Conservation (phyloP, 2,797 vertebrate species). For the Synaphobranchus kaupii region DNA sequence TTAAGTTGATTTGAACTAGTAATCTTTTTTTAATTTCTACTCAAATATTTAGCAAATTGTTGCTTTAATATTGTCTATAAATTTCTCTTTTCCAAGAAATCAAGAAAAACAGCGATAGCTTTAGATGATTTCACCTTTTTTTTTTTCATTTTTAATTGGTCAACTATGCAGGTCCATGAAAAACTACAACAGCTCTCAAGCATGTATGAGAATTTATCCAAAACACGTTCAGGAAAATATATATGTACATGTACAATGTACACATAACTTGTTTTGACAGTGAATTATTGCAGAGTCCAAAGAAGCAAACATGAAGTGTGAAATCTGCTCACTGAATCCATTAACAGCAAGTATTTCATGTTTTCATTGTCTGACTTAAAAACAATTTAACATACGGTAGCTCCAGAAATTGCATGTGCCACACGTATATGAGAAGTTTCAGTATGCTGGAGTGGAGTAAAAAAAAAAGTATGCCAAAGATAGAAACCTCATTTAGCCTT, state of each 20-base stretch:
- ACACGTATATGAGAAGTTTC: not conserved
- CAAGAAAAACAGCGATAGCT: too few species aligned
- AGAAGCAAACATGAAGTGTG: not conserved
- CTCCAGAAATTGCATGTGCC: not conserved
- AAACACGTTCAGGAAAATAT: too few species aligned
- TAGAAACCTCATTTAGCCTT: slow-evolving; percentile 40
- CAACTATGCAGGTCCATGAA: not conserved
- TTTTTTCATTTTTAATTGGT: not conserved
- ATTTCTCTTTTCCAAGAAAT: not conserved
- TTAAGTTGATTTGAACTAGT: too few species aligned
- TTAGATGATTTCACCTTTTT: not conserved
- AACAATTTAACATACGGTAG: not conserved
- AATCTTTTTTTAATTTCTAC: too few species aligned
- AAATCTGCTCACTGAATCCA: not conserved
- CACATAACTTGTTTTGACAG: too few species aligned
- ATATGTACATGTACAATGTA: too few species aligned
- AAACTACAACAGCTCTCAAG: not conserved
- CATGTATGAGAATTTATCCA: too few species aligned
- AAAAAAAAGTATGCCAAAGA: slow-evolving; percentile 37
- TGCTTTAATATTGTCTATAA: not conserved
- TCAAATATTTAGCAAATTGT: too few species aligned
- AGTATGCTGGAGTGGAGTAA: slow-evolving; percentile 15
- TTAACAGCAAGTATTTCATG: not conserved
- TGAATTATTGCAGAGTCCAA: too few species aligned
- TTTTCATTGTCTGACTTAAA: not conserved